Evolutionary conservation across 2,888 invertebrate species (phyloP), one percentile per base, ranked within the genome.

Genomic region (Choreutis nemorana): DNA sequence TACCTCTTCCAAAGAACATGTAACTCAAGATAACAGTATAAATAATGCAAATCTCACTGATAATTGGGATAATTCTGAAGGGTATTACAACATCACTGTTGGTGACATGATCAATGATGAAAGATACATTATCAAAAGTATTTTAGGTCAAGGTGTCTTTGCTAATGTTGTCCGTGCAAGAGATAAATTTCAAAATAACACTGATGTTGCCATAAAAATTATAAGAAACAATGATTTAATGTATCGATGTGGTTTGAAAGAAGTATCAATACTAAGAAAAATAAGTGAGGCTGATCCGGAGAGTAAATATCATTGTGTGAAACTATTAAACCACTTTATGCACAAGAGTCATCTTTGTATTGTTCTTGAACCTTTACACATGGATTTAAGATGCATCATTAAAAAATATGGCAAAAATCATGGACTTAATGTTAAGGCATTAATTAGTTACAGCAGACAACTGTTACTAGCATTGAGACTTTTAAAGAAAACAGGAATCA

Each of bases 11-110:
- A 34, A 40, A 3, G 56, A 63, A 29, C 48, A 45, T 36, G 46
- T 53, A 5, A 49, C 41, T 28, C 57, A 59, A 37, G 50, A 48
- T 31, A 52, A 55, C 24, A 53, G 49, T 37, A 84, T 85, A 36
- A 80, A 81, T 33, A 96, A 95, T 60, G 90, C 93, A 68, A 93
- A 94, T 8, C 88, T 92, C 37, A 92, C 89, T 3, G 99, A 99
- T 62, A 98, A 99, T 64, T 99, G 97, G 97, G 99, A 99, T 65
- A 97, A 99, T 79, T 88, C 93, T 3, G 98, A 99, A 65, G 99
- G 99, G 25, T 99, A 99, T 67, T 99, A 99, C 60, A 81, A 90
- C 35, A 93, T 97, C 14, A 84, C 93, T 44, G 90, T 96, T 48
- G 96, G 98, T 7, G 98, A 98, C 77, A 60, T 57, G 11, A 83